A percentile compares a stretch with the other conserved stretches of the same genome.
Conservation (phyloP, 2,888 invertebrate genomes). For the Ophion ellenae region DNA sequence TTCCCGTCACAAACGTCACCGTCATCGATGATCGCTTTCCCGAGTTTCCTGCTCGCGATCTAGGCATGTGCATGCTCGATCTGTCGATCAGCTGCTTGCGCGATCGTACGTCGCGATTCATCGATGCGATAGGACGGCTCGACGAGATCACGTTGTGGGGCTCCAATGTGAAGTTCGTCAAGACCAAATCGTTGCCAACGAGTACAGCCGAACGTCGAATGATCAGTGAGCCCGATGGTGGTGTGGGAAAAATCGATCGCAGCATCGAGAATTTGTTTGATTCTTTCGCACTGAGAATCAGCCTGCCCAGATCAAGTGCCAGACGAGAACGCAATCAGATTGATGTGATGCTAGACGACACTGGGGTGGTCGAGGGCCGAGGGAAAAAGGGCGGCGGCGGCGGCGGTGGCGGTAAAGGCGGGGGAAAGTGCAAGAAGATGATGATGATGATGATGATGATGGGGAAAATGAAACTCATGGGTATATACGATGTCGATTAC, state of each 20-base stretch:
- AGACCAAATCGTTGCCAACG: slow-evolving; percentile 72
- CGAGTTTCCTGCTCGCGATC: slow-evolving; percentile 85
- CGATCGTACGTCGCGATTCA: slow-evolving; percentile 85
- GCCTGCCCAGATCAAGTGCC: slow-evolving; percentile 77
- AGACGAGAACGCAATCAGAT: slow-evolving; percentile 78
- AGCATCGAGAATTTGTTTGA: slow-evolving; percentile 86
- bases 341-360: slow-evolving; percentile 80
- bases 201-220: slow-evolving; percentile 63
- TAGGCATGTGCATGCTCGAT: slow-evolving; percentile 84
- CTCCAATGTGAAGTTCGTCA: slow-evolving; percentile 85
- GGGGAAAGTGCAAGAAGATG: slow-evolving; percentile 86
- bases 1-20: slow-evolving; percentile 72
- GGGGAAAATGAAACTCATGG: slow-evolving; percentile 87
- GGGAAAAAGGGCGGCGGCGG: slow-evolving; percentile 82
- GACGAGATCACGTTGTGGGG: slow-evolving; percentile 86
- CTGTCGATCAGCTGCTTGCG: slow-evolving; percentile 86
- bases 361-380: slow-evolving; percentile 78
- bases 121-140: slow-evolving; percentile 85
- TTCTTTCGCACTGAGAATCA: slow-evolving; percentile 84
- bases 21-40: slow-evolving; percentile 83
- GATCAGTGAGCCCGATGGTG: slow-evolving; percentile 78
- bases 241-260: slow-evolving; percentile 84
- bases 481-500: slow-evolving; percentile 72
- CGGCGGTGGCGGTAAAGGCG: slow-evolving; percentile 74
- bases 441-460: slow-evolving; percentile 88